These are phyloP conservation scores for Aldabrachelys gigantea DNA, from an alignment of 2,113 vertebrate species.

Conservation along the genomic window DNA sequence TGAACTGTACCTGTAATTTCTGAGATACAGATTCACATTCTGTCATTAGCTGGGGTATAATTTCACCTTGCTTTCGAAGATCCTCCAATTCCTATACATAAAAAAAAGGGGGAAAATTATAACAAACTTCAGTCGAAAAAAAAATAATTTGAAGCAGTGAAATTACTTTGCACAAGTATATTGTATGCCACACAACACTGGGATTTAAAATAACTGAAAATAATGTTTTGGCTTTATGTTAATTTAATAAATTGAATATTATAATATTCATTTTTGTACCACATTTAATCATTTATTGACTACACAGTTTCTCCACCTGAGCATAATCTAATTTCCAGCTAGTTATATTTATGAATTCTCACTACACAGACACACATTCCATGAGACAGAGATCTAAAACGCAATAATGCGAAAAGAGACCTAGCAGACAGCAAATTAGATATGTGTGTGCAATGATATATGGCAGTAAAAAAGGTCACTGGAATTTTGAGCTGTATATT, in stretches of 20 bases:
- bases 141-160: slow-evolving; percentile 40
- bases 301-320: background rate
- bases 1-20: slow-evolving; percentile 88
- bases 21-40: slow-evolving; percentile 91
- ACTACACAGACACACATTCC: background rate
- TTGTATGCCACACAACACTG: background rate
- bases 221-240: background rate
- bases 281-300: background rate
- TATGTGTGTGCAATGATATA: slow-evolving; percentile 2
- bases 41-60: slow-evolving; percentile 94
- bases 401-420: slow-evolving; percentile 49
- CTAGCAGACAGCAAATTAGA: slow-evolving; percentile 59
- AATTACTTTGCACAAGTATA: slow-evolving; percentile 37
- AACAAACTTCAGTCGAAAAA: slow-evolving; percentile 47
- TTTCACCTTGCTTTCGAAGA: slow-evolving; percentile 94
- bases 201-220: slow-evolving; percentile 31
- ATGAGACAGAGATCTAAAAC: background rate
- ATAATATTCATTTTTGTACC: background rate
- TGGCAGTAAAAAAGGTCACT: background rate
- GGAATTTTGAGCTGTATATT: background rate
- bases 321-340: background rate
- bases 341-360: slow-evolving; percentile 14
- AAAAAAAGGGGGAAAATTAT: background rate
- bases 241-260: background rate
- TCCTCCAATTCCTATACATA: slow-evolving; percentile 90